Evolutionary conservation across 2,888 invertebrate genomes (phyloP).

Genomic region (Molanna angustata): DNA sequence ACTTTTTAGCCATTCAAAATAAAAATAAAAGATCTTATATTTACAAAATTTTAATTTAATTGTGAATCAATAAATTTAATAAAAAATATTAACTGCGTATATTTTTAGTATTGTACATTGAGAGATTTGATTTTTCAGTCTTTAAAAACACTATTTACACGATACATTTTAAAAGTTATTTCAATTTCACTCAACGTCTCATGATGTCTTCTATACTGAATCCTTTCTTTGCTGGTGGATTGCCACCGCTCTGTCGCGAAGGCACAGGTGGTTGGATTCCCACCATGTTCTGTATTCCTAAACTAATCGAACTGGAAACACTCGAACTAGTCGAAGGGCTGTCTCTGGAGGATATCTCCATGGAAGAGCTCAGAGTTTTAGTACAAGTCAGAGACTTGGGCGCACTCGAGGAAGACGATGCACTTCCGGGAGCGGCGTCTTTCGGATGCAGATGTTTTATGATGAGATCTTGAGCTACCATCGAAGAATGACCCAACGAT

Average conservation of each 20-base stretch:
- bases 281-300: conserved; percentile 53
- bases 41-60: too few relatives aligned
- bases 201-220: conserved; percentile 91
- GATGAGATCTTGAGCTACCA: conserved; percentile 53
- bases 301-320: conserved; percentile 43
- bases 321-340: conserved; percentile 39
- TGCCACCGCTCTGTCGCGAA: conserved; percentile 40
- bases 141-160: conserved; percentile 16
- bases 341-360: conserved; percentile 35
- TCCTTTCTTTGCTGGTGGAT: conserved; percentile 67
- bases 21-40: too few relatives aligned
- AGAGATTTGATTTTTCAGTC: conserved; percentile 13
- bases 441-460: conserved; percentile 48
- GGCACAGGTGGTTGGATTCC: conserved; percentile 57
- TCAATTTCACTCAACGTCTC: conserved; percentile 83
- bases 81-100: too few relatives aligned
- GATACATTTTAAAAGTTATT: conserved; percentile 6
- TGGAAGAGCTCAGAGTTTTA: conserved; percentile 7
- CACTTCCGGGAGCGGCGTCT: conserved; percentile 40
- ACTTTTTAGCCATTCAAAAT: too few relatives aligned
- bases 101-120: too few relatives aligned
- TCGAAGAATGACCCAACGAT: conserved; percentile 41
- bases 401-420: conserved; percentile 45
- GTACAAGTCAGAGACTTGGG: conserved; percentile 42
- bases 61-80: too few relatives aligned